These are phyloP conservation scores for Yponomeuta plumbellus DNA, from an alignment of 2,888 invertebrate species.

Conservation along the genomic window DNA sequence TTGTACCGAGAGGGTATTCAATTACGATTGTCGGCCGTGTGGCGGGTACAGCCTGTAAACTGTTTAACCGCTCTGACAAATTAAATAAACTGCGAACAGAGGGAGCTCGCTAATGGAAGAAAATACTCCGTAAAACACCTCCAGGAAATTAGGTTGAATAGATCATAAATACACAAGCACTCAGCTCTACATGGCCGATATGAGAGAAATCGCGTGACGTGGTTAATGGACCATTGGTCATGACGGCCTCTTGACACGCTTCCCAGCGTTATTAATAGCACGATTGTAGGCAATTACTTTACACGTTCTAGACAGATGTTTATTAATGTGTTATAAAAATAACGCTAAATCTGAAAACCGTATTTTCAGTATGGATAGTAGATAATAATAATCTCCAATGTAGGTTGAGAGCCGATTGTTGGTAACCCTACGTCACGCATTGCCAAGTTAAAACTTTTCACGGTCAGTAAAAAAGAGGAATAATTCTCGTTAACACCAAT, in stretches of 20 bases:
- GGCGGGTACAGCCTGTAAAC: slow-evolving; percentile 29
- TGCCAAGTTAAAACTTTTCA: too few species aligned
- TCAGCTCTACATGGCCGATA: background rate
- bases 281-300: slow-evolving; percentile 42
- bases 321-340: background rate
- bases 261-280: slow-evolving; percentile 52
- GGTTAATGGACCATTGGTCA: slow-evolving; percentile 20
- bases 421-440: too few species aligned
- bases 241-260: slow-evolving; percentile 51
- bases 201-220: background rate
- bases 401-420: too few species aligned
- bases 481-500: too few species aligned
- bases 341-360: too few species aligned
- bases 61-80: slow-evolving; percentile 33
- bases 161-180: background rate
- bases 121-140: background rate
- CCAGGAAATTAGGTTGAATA: slow-evolving; percentile 27
- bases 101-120: background rate
- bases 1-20: slow-evolving; percentile 31
- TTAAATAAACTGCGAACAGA: slow-evolving; percentile 35
- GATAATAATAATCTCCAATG: too few species aligned
- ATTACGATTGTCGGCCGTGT: slow-evolving; percentile 29
- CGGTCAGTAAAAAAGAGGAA: too few species aligned
- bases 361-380: too few species aligned
- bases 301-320: background rate